Conservation (phyloP, 2,797 vertebrate genomes). For the Ateles fusciceps region DNA sequence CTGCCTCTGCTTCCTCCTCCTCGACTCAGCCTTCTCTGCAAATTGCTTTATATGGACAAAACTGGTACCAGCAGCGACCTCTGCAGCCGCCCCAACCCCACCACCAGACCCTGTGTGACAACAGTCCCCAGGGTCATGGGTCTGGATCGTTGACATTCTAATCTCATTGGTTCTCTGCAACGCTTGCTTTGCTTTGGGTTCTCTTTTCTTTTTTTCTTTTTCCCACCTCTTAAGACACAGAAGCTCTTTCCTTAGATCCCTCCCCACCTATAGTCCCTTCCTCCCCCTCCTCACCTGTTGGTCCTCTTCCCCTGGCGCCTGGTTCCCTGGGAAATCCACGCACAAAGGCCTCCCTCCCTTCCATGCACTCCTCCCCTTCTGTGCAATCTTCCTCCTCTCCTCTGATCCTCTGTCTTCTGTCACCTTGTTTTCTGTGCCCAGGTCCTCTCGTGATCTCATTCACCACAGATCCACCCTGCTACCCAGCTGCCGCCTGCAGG, state of each 20-base stretch:
- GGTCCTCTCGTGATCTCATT: not conserved
- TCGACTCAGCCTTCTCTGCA: not conserved
- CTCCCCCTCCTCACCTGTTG: not conserved
- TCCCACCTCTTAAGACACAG: not conserved
- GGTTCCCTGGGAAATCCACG: not conserved
- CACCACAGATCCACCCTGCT: not conserved
- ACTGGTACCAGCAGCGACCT: not conserved
- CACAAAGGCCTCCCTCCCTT: not conserved
- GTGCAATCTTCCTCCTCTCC: not conserved
- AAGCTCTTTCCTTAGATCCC: not conserved
- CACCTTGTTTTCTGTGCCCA: not conserved
- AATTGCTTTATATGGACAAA: constrained; percentile 47
- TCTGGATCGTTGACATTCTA: not conserved
- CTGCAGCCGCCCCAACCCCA: not conserved
- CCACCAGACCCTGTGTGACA: not conserved
- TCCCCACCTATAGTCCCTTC: not conserved
- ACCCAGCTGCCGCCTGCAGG: not conserved
- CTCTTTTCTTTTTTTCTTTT: not conserved
- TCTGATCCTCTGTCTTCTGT: not conserved
- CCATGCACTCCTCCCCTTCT: not conserved
- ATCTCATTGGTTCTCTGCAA: not conserved
- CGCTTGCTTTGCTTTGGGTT: not conserved
- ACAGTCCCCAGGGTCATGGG: not conserved
- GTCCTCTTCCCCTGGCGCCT: not conserved
- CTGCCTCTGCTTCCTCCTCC: not conserved